phyloP scores from a whole-genome alignment of 2,113 vertebrate genomes.

The Athene noctua region DNA sequence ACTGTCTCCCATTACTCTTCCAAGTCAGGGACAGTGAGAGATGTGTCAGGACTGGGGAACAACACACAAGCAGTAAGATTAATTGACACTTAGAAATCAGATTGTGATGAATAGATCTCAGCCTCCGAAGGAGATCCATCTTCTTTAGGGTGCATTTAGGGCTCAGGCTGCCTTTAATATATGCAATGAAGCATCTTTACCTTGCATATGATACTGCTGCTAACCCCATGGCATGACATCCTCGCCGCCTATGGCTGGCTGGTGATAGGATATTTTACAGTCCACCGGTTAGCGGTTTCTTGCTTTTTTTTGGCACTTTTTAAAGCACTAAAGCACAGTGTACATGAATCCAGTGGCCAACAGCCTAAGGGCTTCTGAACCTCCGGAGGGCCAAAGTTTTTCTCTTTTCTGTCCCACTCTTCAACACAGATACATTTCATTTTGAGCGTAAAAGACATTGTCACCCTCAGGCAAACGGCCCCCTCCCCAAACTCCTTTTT shows the following conservation, averaged over 20 bases:
- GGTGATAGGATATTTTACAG: conserved; percentile 42
- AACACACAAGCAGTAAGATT: conserved; percentile 28
- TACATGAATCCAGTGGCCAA: conserved; percentile 2
- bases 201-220: conserved; percentile 25
- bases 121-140: conserved; percentile 28
- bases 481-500: conserved; percentile 34
- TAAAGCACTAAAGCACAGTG: neutral
- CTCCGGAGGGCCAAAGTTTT: conserved; percentile 38
- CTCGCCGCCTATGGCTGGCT: conserved; percentile 5
- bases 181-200: conserved; percentile 64
- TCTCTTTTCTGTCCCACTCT: neutral
- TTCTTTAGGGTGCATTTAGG: conserved; percentile 40
- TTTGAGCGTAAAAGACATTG: conserved; percentile 32
- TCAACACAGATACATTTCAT: neutral
- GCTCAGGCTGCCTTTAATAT: conserved; percentile 53
- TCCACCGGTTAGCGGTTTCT: neutral
- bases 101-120: conserved; percentile 25
- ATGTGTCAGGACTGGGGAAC: conserved; percentile 9
- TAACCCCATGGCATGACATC: conserved; percentile 34
- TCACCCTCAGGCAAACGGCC: conserved; percentile 48
- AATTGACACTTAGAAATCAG: conserved; percentile 41
- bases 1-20: conserved; percentile 11
- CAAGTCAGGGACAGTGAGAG: conserved; percentile 40
- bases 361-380: conserved; percentile 44
- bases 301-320: conserved; percentile 38